Evolutionary conservation across 2,888 invertebrate genomes (phyloP), one percentile per base, ranked within the genome.

Genomic region (Gnatocerus cornutus): DNA sequence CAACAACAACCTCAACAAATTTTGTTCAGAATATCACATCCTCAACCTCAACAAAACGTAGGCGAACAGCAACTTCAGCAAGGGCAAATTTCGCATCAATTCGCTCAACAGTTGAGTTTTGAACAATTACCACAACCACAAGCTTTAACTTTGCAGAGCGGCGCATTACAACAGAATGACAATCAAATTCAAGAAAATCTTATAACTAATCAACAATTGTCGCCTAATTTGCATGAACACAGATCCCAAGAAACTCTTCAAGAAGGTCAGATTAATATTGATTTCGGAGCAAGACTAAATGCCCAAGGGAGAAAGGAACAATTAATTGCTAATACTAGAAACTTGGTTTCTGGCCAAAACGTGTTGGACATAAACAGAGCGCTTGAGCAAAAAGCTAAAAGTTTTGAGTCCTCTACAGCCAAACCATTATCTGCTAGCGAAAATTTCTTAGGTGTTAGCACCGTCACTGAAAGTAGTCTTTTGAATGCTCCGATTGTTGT

Each of bases 341-440:
- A 90, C 80, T 82, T 90, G 7, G 88, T 92, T 68, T 86, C 89
- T 0, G 89, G 89, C 70, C 88, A 90, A 77, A 91, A 91, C 80
- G 86, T 92, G 6, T 75, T 90, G 7, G 87, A 87, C 77, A 91
- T 92, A 0, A 92, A 92, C 77, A 82, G 83, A n/a, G 87, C 87
- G 0, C 82, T 84, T 9, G 61, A 61, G 53, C 83, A 82, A 43
- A 71, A 21, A 1, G 33, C 59, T 5, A 52, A 55, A 13, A 78
- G 69, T 29, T 30, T 61, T n/a, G 55, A 52, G 12, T 39, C 59
- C 16, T 77, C 69, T 10, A 79, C 77, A 5, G 71, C 75, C 13
- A 69, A 77, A 61, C 71, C 37, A 37, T n/a, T 75, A 8, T 58
- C 78, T 7, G 67, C 77, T 33, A 70, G 73, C 5, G 72, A 79